A percentile compares a stretch with the other conserved stretches of the same genome.
phyloP scores from a whole-genome alignment of 2,797 vertebrate genomes.

The Malacoraja senta region DNA sequence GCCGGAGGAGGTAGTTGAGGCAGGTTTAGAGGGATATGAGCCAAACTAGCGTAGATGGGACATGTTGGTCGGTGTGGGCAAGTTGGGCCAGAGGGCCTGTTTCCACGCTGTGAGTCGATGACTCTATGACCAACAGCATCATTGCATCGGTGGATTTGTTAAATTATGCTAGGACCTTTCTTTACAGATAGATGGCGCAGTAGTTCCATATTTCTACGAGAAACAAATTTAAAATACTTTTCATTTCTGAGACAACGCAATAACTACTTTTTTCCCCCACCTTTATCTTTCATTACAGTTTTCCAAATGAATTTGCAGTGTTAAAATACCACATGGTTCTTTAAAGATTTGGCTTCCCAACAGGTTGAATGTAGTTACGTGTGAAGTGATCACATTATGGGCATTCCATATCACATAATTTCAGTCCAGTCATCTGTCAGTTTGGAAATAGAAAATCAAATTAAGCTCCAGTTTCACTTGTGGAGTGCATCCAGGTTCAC shows the following conservation, averaged over 20 bases:
- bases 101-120: no score
- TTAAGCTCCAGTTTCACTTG: neutral
- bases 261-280: neutral
- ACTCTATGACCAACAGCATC: neutral
- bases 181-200: slow-evolving; percentile 11
- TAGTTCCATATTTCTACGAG: neutral
- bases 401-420: neutral
- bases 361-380: neutral
- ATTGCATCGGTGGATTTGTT: neutral
- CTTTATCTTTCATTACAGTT: neutral
- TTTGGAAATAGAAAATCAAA: neutral
- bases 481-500: neutral
- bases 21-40: no score
- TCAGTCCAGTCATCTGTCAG: neutral
- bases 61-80: no score
- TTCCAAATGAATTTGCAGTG: neutral
- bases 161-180: neutral
- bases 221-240: neutral
- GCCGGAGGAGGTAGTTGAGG: no score
- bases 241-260: neutral
- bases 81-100: no score
- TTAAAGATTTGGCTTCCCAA: neutral
- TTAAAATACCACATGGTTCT: neutral
- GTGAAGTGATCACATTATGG: neutral
- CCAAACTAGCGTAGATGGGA: no score